Base-by-base conservation (phyloP, 2,113 vertebrate genomes). In the Acinonyx jubatus region DNA sequence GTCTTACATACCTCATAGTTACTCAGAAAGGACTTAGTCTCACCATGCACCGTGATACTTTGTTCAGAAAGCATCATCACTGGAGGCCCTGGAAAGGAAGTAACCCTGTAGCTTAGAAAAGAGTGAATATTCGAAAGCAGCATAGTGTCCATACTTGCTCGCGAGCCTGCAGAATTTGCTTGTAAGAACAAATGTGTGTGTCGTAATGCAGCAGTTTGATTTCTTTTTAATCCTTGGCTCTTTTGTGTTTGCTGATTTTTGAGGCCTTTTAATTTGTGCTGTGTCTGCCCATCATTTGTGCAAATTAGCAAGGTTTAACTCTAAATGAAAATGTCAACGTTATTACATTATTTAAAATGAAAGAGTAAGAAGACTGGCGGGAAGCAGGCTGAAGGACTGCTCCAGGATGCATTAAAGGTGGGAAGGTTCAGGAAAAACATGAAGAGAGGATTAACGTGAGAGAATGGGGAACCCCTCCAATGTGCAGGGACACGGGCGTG, bases 311-410 rank as follows among this genome's bases (percentile, higher is more conserved):
- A 52, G 27, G 66, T 83, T 96, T 96, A 96, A 90, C 86, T 83
- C 52, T 95, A 92, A 97, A 95, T 92, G 92, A 94, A 96, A 97
- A 95, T 65, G 87, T 96, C 83, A 83, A 95, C 95, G 95, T 96
- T 97, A 94, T 91, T 94, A 87, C 93, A 87, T 97, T 96, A 96
- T 96, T 97, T 97, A 92, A 97, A 95, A 89, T 93, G 79, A 86
- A 97, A 89, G 82, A 97, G 96, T 92, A 96, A 98, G 94, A 87
- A 93, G 87, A 80, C 63, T 79, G 63, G 82, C 86, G 33, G 92
- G 89, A 96, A 93, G 71, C 74, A 74, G 63, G 63, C 68, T 76
- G 55, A 79, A 83, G 82, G 87, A 89, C 55, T 74, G 68, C 73
- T 86, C 45, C 19, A 57, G 71, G 89, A 50, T 74, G 68, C 80